These are phyloP conservation scores for Tenebrosternarchus preto DNA, from an alignment of 2,113 vertebrate species.

Conservation along the genomic window DNA sequence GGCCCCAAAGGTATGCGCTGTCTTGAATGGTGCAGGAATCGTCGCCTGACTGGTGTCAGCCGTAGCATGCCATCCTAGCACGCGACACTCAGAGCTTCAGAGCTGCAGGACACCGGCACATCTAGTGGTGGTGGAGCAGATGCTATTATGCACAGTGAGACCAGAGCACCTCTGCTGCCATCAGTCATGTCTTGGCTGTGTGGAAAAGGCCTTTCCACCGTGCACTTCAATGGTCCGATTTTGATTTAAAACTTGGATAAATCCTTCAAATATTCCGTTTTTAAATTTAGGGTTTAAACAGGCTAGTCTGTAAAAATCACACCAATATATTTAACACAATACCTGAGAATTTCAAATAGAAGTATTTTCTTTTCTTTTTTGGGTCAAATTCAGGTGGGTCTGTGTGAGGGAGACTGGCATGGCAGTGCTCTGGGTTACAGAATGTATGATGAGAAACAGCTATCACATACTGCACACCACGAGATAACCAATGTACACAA, in stretches of 20 bases:
- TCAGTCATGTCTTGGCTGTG: background rate
- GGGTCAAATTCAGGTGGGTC: background rate
- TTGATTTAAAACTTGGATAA: background rate
- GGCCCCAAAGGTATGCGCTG: constrained; percentile 70
- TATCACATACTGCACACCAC: constrained; percentile 20
- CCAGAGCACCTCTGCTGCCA: background rate
- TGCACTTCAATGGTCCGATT: background rate
- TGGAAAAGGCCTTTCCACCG: background rate
- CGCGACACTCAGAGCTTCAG: background rate
- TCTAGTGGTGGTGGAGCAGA: constrained; percentile 4
- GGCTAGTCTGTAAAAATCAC: background rate
- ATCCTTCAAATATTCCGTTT: background rate
- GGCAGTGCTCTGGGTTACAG: constrained; percentile 38
- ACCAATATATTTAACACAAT: constrained; percentile 37
- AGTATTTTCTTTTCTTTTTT: constrained; percentile 17
- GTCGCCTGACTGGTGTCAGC: background rate
- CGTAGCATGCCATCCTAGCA: constrained; percentile 1
- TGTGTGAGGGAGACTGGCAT: constrained; percentile 28
- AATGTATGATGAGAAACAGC: constrained; percentile 39
- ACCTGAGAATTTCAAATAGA: constrained; percentile 51
- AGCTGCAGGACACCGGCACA: background rate
- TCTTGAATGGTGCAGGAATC: constrained; percentile 65
- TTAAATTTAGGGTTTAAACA: background rate
- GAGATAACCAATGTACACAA: constrained; percentile 35
- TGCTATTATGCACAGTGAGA: background rate